phyloP scores from a whole-genome alignment of 2,888 invertebrate genomes.

The Mycalesis mineus region DNA sequence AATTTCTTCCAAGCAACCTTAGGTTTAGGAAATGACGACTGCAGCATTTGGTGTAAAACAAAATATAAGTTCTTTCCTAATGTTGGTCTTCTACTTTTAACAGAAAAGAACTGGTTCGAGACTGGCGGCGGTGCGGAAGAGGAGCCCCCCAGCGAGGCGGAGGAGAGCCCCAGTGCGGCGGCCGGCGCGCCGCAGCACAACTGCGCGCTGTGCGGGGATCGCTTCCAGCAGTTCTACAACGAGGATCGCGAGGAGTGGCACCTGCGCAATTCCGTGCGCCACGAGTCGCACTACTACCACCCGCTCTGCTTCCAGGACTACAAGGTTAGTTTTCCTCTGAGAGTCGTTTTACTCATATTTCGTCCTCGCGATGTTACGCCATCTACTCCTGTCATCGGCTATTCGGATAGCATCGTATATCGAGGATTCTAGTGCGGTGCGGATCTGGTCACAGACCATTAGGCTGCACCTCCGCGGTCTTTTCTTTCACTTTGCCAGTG shows the following conservation, averaged over 20 bases:
- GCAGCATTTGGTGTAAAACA: too few relatives aligned
- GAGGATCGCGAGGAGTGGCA: constrained; percentile 99
- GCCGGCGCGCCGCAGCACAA: constrained; percentile 81
- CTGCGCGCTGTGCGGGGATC: constrained; percentile 95
- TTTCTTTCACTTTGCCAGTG: too few relatives aligned
- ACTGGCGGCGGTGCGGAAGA: constrained; percentile 78
- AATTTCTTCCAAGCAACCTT: too few relatives aligned
- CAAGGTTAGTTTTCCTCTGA: constrained; percentile 79
- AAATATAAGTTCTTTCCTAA: too few relatives aligned
- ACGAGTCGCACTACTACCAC: constrained; percentile 89
- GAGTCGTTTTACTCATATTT: too few relatives aligned
- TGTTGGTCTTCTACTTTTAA: neutral
- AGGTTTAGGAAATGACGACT: too few relatives aligned
- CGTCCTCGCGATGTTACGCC: too few relatives aligned
- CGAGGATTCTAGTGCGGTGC: too few relatives aligned
- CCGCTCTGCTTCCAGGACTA: constrained; percentile 93
- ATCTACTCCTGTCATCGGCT: too few relatives aligned
- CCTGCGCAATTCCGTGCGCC: constrained; percentile 87
- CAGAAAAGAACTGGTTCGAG: constrained; percentile 94
- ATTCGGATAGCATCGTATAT: too few relatives aligned
- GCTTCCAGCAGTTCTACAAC: constrained; percentile 96
- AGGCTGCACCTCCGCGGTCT: too few relatives aligned
- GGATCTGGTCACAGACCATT: too few relatives aligned
- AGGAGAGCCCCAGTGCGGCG: constrained; percentile 83
- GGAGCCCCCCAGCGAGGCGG: constrained; percentile 36